Evolutionary conservation across 2,113 vertebrate species (phyloP), one percentile per base, ranked within the genome.

Genomic region (Drymodes brunneopygia): DNA sequence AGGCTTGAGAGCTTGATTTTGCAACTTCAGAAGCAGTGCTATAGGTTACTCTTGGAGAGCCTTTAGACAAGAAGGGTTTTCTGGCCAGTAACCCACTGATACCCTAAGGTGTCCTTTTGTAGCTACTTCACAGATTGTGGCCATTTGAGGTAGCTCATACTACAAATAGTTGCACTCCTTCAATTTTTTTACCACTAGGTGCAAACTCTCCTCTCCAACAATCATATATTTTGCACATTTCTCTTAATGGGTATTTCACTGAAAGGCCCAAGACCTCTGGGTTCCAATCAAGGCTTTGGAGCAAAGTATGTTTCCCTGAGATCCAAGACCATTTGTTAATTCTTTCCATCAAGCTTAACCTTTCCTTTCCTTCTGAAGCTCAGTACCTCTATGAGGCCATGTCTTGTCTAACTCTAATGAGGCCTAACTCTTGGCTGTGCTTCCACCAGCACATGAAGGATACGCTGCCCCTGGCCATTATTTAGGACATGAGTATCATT

Each of bases 401-500:
- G 38, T 38, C 38, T 38, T 38, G 38, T 38, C 38, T 38, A 38
- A 38, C 38, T 38, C 38, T 38, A 38, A 38, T 38, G 38, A 38
- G 38, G 38, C 38, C 1, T 28, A 38, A 47, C 14, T 18, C 44
- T 12, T 9, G 38, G 7, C 67, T 53, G 15, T 60, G 35, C 50
- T 72, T 84, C 54, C 48, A 58, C 21, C 31, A 92, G 45, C 36
- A 69, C 3, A 21, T 0, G 5, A 45, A 84, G 54, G 38, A 28
- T 17, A 28, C 1, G 1, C 9, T 1, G 2, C n/a, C 45, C 73
- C 61, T 44, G 45, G 36, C 27, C 16, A 5, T 25, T 40, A 53
- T 31, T 38, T 50, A 47, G 64, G 50, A 69, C 13, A 33, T 0
- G 0, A 70, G 21, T 12, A 36, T 40, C 7, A 6, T 73, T 88